Evolutionary conservation across 2,113 vertebrate genomes (phyloP), one percentile per base, ranked within the genome.

Genomic region (Odocoileus virginianus): DNA sequence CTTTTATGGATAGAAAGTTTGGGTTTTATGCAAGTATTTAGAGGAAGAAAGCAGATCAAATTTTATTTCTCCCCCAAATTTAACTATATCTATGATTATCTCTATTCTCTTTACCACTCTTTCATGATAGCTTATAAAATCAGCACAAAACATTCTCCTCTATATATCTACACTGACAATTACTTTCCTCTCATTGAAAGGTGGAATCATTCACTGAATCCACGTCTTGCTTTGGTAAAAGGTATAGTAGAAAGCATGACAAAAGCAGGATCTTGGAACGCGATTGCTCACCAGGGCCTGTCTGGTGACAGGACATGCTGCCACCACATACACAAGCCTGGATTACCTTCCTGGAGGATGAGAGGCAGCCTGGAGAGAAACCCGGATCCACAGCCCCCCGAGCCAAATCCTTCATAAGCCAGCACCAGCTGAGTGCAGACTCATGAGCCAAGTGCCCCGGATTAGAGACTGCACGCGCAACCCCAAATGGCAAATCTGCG

Each of bases 201-300:
- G 11, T 50, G 3, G 33, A 43, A 2, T 52, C 23, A 27, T 45
- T 23, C n/a, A 90, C 15, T 19, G 28, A 11, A 7, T 43, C 40
- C 40, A 10, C 30, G 17, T 6, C n/a, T 50, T 83, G 23, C 14
- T 82, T 87, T 55, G 17, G 2, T 21, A 30, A 17, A 47, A 21
- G 11, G 10, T 8, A 2, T 33, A 50, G 43, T 5, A 28, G 36
- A 10, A 93, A 95, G 54, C 7, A 47, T 10, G 2, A 74, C 4
- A 10, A 52, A 47, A 33, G 57, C 40, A 71, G 67, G 19, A 84
- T 10, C n/a, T 40, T 58, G 33, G 55, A 43, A 57, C 28, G 4
- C 6, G 2, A 9, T 7, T 14, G 23, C 40, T 30, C 9, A 7
- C 30, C 45, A 17, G 4, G 4, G 2, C 9, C 55, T 57, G 3